Evolutionary conservation across 2,888 invertebrate species (phyloP), one percentile per base, ranked within the genome.

Genomic region (Erynnis tages): DNA sequence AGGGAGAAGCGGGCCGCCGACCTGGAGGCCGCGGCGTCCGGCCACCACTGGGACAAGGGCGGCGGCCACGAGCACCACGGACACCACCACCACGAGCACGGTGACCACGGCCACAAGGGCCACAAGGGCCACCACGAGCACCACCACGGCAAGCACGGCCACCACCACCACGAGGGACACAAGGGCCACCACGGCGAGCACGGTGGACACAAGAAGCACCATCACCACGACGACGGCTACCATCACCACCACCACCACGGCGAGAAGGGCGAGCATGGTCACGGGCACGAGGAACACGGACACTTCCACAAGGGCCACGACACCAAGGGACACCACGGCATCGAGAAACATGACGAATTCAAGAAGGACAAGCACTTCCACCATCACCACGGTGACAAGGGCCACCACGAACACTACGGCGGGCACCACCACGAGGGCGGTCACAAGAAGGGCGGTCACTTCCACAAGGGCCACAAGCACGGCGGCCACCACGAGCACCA

Each of bases 301-400:
- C 92, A 92, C 62, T 96, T 93, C 77, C 94, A 94, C 59, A 96
- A 96, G 70, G 96, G 96, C 0, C 95, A 96, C 81, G 94, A 93
- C 64, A 96, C 95, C 60, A 95, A 96, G 74, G 95, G 96, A 52
- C 95, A 95, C 64, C 96, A 96, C 70, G 94, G 95, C 63, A 92
- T 96, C 2, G 95, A 96, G 82, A 96, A 96, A 73, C 86, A 94
- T 61, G 95, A 96, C 76, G 96, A 96, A 81, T 95, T 92, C 82
- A 95, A 95, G 75, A 96, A 96, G 73, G 94, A 95, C 67, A 95
- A 96, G 71, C 94, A 96, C n/a, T n/a, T n/a, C 92, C 95, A 93
- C 75, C 96, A 96, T 65, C 93, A 96, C n/a, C n/a, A n/a, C n/a
- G n/a, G n/a, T 4, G 23, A 8, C 2, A 92, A 93, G 50, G 95